phyloP scores from a whole-genome alignment of 2,113 vertebrate species.

The Uropsilus gracilis region DNA sequence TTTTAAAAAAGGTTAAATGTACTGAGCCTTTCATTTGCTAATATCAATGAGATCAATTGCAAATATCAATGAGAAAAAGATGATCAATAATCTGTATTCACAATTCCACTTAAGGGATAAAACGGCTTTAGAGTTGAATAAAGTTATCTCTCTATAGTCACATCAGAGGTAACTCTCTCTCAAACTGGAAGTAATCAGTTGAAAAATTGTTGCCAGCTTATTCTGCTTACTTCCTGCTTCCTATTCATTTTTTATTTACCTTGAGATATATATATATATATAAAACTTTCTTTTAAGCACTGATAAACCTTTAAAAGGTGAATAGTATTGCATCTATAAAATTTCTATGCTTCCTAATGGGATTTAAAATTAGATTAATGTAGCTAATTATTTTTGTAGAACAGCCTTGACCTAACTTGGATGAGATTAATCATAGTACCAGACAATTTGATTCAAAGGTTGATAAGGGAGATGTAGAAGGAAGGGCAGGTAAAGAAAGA shows the following conservation, averaged over 20 bases:
- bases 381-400: not conserved
- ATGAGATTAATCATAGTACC: not conserved
- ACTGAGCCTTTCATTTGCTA: not conserved
- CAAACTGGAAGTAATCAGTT: not conserved
- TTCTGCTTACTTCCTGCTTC: not conserved
- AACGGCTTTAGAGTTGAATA: not conserved
- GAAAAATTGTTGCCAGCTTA: not conserved
- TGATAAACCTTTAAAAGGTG: not conserved
- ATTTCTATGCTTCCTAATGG: not conserved
- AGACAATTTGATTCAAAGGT: not conserved
- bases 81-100: not conserved
- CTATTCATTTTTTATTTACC: not conserved
- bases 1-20: not conserved
- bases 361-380: not conserved
- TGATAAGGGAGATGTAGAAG: not conserved
- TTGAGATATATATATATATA: not conserved
- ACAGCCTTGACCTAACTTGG: not conserved
- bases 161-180: not conserved
- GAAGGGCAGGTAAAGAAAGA: not conserved
- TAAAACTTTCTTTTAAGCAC: not conserved
- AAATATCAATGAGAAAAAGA: not conserved
- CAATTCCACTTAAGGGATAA: not conserved
- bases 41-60: not conserved
- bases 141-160: not conserved
- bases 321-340: not conserved